Percentiles rank a stretch among this genome's conserved stretches.
These are phyloP conservation scores for Cosmorhoe ocellata DNA, from an alignment of 2,888 invertebrate species.

Conservation along the genomic window DNA sequence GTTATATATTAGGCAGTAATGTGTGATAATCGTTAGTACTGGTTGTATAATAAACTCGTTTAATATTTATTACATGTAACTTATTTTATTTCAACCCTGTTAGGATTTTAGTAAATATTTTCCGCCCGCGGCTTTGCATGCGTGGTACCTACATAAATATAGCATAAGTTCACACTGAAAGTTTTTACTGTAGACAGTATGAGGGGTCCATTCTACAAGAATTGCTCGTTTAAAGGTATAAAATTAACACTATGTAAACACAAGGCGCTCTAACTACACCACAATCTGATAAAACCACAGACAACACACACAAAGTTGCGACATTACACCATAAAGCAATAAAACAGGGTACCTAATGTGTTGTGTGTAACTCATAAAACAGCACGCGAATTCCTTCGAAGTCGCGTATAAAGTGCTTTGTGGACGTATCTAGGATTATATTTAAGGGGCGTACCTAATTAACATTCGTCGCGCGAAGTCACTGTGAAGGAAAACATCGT, in stretches of 20 bases:
- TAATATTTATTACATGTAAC: conserved; percentile 2
- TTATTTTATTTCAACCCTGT: neutral
- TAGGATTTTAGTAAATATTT: too few species aligned
- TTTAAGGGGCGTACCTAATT: neutral
- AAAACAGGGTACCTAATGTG: conserved; percentile 6
- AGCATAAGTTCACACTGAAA: too few species aligned
- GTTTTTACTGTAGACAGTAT: too few species aligned
- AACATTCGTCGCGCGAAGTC: too few species aligned
- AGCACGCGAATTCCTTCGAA: neutral
- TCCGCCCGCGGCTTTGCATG: too few species aligned
- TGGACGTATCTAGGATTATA: conserved; percentile 2
- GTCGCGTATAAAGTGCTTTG: neutral
- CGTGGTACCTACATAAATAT: too few species aligned
- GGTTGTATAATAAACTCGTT: conserved; percentile 24
- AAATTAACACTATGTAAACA: too few species aligned
- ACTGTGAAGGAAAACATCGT: too few species aligned
- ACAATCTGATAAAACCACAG: neutral
- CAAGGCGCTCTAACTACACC: too few species aligned
- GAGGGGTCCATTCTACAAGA: too few species aligned
- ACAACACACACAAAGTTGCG: neutral
- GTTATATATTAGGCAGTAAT: neutral
- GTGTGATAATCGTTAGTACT: conserved; percentile 7
- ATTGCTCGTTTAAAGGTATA: too few species aligned
- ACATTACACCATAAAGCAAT: neutral
- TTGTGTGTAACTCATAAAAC: conserved; percentile 14